These are phyloP conservation scores for Pan paniscus DNA, from an alignment of 2,113 vertebrate genomes.

Conservation along the genomic window DNA sequence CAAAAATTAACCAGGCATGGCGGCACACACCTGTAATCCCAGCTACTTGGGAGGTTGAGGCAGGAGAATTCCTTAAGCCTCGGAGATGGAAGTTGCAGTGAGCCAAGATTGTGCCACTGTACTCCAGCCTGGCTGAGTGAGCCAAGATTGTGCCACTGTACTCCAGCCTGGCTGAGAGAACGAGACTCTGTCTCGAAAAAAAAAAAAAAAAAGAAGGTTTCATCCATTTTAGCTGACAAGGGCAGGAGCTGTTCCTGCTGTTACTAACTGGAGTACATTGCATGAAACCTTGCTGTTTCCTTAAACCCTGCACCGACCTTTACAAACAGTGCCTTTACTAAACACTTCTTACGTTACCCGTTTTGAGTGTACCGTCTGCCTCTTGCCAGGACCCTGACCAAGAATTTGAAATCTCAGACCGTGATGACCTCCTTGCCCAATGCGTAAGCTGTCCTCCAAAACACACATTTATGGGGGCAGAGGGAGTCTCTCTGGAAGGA, in stretches of 20 bases:
- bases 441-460: neutral
- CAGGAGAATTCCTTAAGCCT: too few relatives aligned
- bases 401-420: neutral
- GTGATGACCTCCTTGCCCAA: neutral
- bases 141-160: too few relatives aligned
- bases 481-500: neutral
- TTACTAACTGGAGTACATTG: neutral
- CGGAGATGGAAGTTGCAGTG: too few relatives aligned
- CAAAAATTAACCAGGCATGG: too few relatives aligned
- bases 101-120: too few relatives aligned
- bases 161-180: too few relatives aligned
- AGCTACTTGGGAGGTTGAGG: too few relatives aligned
- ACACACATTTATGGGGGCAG: neutral
- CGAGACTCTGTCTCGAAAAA: too few relatives aligned
- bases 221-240: neutral
- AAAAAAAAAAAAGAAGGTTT: neutral
- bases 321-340: neutral
- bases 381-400: neutral
- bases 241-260: neutral
- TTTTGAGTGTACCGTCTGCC: neutral
- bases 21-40: too few relatives aligned
- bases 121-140: too few relatives aligned
- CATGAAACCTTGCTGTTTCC: neutral
- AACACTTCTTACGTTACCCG: neutral
- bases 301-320: neutral